Conservation (phyloP, 1,140 invertebrate genomes). For the Ladona fulva region DNA sequence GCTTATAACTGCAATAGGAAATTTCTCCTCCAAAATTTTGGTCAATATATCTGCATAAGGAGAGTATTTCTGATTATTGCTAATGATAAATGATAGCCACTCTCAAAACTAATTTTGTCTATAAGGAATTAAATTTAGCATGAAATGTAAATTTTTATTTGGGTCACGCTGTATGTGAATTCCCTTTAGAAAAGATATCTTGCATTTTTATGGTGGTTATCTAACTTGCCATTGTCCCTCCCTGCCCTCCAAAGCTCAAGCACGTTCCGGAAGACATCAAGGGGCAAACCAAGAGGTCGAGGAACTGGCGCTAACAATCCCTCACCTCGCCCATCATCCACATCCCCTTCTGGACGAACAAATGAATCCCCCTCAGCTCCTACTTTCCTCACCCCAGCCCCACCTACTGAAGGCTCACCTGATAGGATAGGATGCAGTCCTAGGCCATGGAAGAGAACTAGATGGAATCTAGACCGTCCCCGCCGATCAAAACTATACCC, state of each 20-base stretch:
- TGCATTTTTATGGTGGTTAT: background rate
- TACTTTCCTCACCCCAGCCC: background rate
- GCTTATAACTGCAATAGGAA: no score
- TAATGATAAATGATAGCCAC: no score
- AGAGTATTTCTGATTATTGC: no score
- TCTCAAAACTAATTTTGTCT: no score
- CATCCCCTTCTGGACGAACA: background rate
- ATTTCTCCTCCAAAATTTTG: no score
- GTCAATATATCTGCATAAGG: no score
- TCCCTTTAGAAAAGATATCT: background rate
- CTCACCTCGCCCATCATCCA: background rate
- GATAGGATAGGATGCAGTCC: background rate
- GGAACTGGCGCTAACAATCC: background rate
- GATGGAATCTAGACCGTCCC: background rate
- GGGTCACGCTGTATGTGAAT: no score
- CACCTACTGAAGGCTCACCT: background rate
- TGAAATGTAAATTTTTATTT: no score
- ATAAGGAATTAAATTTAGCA: no score
- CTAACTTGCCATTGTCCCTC: background rate
- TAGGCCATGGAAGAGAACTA: background rate
- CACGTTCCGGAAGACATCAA: background rate
- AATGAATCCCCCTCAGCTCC: background rate
- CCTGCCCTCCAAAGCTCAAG: background rate
- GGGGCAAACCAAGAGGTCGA: background rate
- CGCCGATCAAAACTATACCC: background rate